Evolutionary conservation across 2,797 vertebrate species (phyloP).

Genomic region (Anas bahamensis): DNA sequence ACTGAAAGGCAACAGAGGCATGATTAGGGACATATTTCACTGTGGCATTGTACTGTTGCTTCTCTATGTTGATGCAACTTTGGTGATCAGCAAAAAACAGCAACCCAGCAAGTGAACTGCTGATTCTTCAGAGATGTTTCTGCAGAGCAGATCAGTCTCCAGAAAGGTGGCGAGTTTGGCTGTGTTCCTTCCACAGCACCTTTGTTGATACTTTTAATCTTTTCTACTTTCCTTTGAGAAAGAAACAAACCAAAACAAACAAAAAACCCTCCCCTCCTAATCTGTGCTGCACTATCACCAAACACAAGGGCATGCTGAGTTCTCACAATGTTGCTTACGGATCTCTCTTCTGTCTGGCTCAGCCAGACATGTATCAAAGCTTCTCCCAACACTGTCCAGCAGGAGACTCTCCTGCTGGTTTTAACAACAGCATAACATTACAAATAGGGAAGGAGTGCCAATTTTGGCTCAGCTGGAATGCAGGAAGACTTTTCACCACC

Average conservation of each 20-base stretch:
- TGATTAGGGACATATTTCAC: neutral
- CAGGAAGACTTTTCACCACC: neutral
- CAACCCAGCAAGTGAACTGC: neutral
- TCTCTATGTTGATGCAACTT: neutral
- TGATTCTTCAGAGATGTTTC: neutral
- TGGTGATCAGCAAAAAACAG: neutral
- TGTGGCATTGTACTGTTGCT: neutral
- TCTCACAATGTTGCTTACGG: neutral
- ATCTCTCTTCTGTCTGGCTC: neutral
- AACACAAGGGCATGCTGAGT: neutral
- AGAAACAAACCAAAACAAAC: neutral
- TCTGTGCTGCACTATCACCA: neutral
- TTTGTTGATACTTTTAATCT: neutral
- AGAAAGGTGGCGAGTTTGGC: neutral
- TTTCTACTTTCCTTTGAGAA: neutral
- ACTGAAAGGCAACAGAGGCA: constrained; percentile 63
- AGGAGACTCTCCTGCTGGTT: neutral
- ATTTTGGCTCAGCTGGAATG: neutral
- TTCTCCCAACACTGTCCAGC: neutral
- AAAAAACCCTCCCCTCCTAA: neutral
- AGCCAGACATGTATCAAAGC: neutral
- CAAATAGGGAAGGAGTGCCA: neutral
- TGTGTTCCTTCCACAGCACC: neutral
- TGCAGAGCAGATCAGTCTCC: neutral
- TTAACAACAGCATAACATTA: neutral